Percentiles rank a stretch among this genome's conserved stretches.
Evolutionary conservation across 2,888 invertebrate genomes (phyloP).

Genomic region (Aleiodes leptofemur): DNA sequence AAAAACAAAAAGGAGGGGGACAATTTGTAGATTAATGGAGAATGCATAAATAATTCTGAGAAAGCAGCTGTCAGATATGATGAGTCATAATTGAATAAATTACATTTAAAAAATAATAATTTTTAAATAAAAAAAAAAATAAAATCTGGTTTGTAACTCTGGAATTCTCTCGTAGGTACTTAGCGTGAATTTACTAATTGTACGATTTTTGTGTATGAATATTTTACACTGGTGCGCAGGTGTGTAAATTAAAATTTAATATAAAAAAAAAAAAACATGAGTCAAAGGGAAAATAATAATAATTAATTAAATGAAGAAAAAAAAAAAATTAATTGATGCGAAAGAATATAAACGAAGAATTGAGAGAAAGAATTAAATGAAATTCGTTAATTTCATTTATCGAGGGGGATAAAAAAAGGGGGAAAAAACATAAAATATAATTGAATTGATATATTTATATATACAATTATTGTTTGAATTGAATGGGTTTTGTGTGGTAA

Average conservation of each 20-base stretch:
- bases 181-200: slow-evolving; percentile 55
- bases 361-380: background rate
- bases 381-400: slow-evolving; percentile 58
- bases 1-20: slow-evolving; percentile 19
- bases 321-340: background rate
- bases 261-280: slow-evolving; percentile 15
- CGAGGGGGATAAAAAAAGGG: slow-evolving; percentile 61
- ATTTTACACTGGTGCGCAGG: slow-evolving; percentile 62
- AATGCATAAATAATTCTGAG: slow-evolving; percentile 26
- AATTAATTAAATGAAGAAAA: slow-evolving; percentile 6
- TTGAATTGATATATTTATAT: slow-evolving; percentile 17
- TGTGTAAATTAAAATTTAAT: slow-evolving; percentile 59
- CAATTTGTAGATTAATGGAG: slow-evolving; percentile 42
- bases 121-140: slow-evolving; percentile 60
- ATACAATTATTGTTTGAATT: slow-evolving; percentile 18
- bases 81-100: slow-evolving; percentile 39
- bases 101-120: slow-evolving; percentile 50
- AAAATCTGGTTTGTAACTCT: slow-evolving; percentile 51
- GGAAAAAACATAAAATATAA: slow-evolving; percentile 53
- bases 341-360: slow-evolving; percentile 14
- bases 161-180: slow-evolving; percentile 63
- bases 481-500: slow-evolving; percentile 29
- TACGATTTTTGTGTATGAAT: slow-evolving; percentile 59
- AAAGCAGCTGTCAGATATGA: slow-evolving; percentile 7
- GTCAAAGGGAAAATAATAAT: slow-evolving; percentile 25